These are phyloP conservation scores for Hydrophis major DNA, from an alignment of 2,797 vertebrate genomes.

Conservation along the genomic window DNA sequence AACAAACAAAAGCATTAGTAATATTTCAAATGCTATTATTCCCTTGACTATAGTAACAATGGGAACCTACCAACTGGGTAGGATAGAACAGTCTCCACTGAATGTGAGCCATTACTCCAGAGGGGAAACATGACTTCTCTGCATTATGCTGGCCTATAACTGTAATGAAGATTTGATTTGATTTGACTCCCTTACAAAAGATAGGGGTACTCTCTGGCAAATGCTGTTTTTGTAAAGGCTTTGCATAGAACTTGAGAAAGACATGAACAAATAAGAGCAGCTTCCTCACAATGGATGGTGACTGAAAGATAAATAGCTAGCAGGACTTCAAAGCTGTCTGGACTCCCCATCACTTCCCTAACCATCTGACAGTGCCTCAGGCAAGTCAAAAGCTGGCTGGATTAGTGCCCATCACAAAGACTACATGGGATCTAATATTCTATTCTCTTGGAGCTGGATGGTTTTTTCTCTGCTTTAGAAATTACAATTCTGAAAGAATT, in stretches of 20 bases:
- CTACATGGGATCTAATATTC: slow-evolving; percentile 2
- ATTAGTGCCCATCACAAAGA: background rate
- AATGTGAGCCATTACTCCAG: slow-evolving; percentile 39
- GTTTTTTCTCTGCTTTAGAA: background rate
- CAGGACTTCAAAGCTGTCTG: slow-evolving; percentile 39
- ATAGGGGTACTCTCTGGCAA: background rate
- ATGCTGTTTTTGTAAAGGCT: background rate
- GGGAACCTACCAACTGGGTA: slow-evolving; percentile 46
- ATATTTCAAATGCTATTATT: slow-evolving; percentile 34
- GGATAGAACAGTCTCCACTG: slow-evolving; percentile 39
- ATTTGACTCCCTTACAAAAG: slow-evolving; percentile 15
- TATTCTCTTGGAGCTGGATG: background rate
- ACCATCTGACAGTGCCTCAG: slow-evolving; percentile 23
- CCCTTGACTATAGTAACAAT: slow-evolving; percentile 33
- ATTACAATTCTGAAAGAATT: background rate
- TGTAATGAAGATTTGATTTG: background rate
- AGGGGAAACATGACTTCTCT: slow-evolving; percentile 26
- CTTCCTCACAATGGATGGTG: background rate
- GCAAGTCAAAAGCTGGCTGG: slow-evolving; percentile 41
- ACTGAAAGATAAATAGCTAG: slow-evolving; percentile 47
- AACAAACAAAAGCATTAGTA: slow-evolving; percentile 12
- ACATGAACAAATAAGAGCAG: slow-evolving; percentile 30
- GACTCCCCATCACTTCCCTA: slow-evolving; percentile 21
- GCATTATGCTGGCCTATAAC: background rate
- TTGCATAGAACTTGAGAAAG: slow-evolving; percentile 34